A percentile compares a stretch with the other conserved stretches of the same genome.
Evolutionary conservation across 2,113 vertebrate species (phyloP).

Genomic region (Psilopsiagon aymara): DNA sequence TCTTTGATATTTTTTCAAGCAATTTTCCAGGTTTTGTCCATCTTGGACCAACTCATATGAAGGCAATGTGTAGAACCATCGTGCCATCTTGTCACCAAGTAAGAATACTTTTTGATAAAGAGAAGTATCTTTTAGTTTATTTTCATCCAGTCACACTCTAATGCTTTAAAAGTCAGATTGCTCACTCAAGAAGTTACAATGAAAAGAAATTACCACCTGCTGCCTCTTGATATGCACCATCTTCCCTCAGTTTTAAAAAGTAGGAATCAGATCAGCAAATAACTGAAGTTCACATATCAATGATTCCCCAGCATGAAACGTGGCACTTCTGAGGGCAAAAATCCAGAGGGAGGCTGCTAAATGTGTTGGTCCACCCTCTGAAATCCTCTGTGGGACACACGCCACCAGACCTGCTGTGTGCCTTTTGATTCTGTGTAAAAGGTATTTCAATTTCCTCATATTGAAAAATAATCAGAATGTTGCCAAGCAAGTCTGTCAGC

Average conservation of each 20-base stretch:
- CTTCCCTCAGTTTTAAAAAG: not conserved
- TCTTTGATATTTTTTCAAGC: not conserved
- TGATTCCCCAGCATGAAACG: not conserved
- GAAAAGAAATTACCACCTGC: not conserved
- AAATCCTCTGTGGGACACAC: not conserved
- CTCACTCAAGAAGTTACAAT: not conserved
- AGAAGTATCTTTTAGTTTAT: not conserved
- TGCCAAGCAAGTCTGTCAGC: not conserved
- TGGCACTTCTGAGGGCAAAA: not conserved
- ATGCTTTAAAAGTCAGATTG: not conserved
- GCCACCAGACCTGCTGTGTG: not conserved
- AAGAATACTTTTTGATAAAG: not conserved
- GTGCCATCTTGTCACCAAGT: not conserved
- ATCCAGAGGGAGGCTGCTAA: not conserved
- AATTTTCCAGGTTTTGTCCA: not conserved
- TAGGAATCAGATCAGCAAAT: not conserved
- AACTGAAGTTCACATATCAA: rapidly evolving
- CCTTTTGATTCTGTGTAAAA: not conserved
- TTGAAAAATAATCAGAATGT: not conserved
- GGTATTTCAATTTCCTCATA: not conserved
- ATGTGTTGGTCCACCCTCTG: not conserved
- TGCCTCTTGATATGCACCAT: not conserved
- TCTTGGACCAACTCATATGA: not conserved
- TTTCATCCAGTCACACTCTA: not conserved
- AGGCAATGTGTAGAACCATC: not conserved